phyloP scores from a whole-genome alignment of 2,797 vertebrate genomes.

The Gymnocypris eckloni region DNA sequence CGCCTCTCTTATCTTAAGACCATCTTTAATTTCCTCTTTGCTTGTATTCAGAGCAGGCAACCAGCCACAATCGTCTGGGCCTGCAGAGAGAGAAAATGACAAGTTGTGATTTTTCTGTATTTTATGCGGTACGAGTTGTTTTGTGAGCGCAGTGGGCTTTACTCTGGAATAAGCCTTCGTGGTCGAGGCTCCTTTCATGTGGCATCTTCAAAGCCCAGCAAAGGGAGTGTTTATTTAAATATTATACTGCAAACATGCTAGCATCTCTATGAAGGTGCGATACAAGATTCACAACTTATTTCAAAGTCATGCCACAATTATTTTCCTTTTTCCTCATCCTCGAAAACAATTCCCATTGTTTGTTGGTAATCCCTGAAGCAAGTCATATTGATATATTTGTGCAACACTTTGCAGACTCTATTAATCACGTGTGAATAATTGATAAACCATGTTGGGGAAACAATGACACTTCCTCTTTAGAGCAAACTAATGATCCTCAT shows the following conservation, averaged over 20 bases:
- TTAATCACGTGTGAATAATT: constrained; percentile 65
- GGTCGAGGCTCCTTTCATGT: constrained; percentile 34
- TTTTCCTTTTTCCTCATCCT: constrained; percentile 14
- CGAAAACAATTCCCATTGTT: constrained; percentile 48
- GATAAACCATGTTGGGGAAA: constrained; percentile 61
- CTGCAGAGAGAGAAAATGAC: constrained; percentile 36
- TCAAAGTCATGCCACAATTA: constrained; percentile 39
- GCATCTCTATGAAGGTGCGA: constrained; percentile 17
- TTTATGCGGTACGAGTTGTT: not conserved
- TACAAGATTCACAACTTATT: constrained; percentile 28
- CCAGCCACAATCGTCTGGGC: not conserved
- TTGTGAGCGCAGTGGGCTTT: constrained; percentile 19
- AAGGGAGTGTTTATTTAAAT: constrained; percentile 51
- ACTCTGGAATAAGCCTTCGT: constrained; percentile 22
- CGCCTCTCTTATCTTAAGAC: constrained; percentile 43
- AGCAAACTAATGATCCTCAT: constrained; percentile 59
- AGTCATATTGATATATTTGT: constrained; percentile 46
- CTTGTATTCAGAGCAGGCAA: constrained; percentile 44
- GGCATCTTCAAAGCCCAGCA: constrained; percentile 44
- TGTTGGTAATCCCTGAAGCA: constrained; percentile 43
- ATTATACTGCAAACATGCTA: not conserved
- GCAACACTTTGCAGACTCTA: constrained; percentile 50
- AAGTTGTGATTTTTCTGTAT: constrained; percentile 25
- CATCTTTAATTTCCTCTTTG: constrained; percentile 54
- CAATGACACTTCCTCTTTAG: constrained; percentile 60